phyloP scores from a whole-genome alignment of 2,888 invertebrate species.

The Hyles lineata region DNA sequence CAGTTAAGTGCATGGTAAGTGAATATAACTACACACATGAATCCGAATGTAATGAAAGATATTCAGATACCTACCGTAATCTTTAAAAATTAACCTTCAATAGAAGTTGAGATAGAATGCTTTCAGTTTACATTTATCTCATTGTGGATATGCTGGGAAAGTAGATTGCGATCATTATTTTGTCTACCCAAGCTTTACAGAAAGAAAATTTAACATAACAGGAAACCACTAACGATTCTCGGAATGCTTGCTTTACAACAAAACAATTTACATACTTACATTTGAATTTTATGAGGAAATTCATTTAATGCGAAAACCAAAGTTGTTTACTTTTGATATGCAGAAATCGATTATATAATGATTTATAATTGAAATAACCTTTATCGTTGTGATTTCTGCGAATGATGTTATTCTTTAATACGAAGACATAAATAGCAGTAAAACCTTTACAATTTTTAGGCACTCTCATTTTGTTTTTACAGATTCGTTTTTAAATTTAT shows the following conservation, averaged over 20 bases:
- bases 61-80: no score
- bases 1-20: no score
- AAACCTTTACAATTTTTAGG: no score
- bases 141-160: background rate
- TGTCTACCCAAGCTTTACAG: background rate
- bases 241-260: background rate
- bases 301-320: background rate
- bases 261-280: background rate
- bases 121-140: background rate
- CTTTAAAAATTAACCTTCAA: no score
- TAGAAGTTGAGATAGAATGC: background rate
- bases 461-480: no score
- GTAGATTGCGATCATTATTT: background rate
- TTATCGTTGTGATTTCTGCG: no score
- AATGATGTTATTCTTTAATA: no score
- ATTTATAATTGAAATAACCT: no score
- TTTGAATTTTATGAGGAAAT: constrained; percentile 1
- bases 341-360: background rate
- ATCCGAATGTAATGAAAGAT: no score
- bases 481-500: no score
- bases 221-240: background rate
- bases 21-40: no score
- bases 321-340: background rate
- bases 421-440: no score
- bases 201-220: constrained; percentile 1